A percentile compares a stretch with the other conserved stretches of the same genome.
phyloP scores from a whole-genome alignment of 2,113 vertebrate species.

The human (Homo sapiens) region DNA sequence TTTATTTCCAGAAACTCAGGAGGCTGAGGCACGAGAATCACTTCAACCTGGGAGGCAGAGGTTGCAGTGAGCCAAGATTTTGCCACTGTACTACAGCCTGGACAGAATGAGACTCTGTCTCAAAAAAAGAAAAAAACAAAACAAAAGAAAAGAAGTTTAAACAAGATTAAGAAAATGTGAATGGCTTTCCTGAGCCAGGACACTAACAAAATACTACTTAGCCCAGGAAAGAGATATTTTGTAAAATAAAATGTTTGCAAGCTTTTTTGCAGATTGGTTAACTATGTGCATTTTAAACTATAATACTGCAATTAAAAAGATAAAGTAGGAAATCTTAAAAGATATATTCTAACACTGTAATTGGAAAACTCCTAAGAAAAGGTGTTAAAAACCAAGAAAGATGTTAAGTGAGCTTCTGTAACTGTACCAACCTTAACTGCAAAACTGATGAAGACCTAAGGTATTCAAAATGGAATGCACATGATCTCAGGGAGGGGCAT shows the following conservation, averaged over 20 bases:
- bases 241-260: constrained; percentile 30
- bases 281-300: background rate
- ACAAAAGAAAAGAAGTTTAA: background rate
- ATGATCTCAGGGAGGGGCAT: background rate
- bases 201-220: constrained; percentile 1
- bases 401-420: background rate
- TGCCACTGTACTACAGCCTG: background rate
- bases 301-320: background rate
- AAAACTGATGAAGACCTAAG: background rate
- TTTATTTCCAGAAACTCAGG: too few relatives aligned
- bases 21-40: too few relatives aligned
- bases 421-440: background rate
- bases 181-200: background rate
- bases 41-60: too few relatives aligned
- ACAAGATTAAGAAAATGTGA: background rate
- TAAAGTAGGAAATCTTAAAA: background rate
- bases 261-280: background rate
- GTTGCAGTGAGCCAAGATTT: background rate
- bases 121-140: background rate
- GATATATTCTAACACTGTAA: background rate
- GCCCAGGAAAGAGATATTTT: background rate
- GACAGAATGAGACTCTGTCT: background rate
- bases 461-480: background rate
- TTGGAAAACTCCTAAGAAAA: background rate
- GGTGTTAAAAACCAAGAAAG: background rate